phyloP scores from a whole-genome alignment of 2,113 vertebrate genomes.

The Archocentrus centrarchus region DNA sequence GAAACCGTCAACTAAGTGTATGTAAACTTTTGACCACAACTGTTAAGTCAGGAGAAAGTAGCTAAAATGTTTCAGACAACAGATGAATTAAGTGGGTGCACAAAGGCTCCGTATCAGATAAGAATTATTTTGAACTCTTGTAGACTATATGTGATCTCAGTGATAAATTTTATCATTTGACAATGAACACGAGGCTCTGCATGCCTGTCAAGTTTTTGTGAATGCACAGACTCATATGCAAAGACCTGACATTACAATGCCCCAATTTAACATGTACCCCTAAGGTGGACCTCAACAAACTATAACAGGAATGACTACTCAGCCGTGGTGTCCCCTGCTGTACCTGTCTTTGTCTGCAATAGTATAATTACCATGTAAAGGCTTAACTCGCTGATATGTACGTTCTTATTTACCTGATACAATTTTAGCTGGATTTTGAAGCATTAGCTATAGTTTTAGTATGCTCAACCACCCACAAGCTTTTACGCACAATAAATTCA shows the following conservation, averaged over 20 bases:
- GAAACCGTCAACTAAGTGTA: too few relatives aligned
- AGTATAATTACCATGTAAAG: background rate
- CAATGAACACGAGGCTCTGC: too few relatives aligned
- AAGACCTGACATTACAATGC: background rate
- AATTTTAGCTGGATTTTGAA: background rate
- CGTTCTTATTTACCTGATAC: background rate
- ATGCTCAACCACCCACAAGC: slow-evolving; percentile 43
- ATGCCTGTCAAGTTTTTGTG: background rate
- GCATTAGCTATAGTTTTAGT: slow-evolving; percentile 27
- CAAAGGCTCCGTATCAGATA: too few relatives aligned
- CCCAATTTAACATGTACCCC: background rate
- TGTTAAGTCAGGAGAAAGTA: too few relatives aligned
- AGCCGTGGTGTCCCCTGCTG: background rate
- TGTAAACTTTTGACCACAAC: too few relatives aligned
- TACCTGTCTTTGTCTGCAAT: background rate
- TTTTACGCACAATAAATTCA: slow-evolving; percentile 57
- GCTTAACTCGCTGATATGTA: background rate
- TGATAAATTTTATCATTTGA: too few relatives aligned
- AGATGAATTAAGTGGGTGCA: too few relatives aligned
- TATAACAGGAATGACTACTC: too few relatives aligned
- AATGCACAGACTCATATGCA: background rate
- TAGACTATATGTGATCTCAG: too few relatives aligned
- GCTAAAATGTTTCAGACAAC: too few relatives aligned
- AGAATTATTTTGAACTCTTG: too few relatives aligned
- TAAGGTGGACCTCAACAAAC: too few relatives aligned